Base-by-base conservation (phyloP, 2,888 invertebrate genomes). In the Drosophila emarginata region DNA sequence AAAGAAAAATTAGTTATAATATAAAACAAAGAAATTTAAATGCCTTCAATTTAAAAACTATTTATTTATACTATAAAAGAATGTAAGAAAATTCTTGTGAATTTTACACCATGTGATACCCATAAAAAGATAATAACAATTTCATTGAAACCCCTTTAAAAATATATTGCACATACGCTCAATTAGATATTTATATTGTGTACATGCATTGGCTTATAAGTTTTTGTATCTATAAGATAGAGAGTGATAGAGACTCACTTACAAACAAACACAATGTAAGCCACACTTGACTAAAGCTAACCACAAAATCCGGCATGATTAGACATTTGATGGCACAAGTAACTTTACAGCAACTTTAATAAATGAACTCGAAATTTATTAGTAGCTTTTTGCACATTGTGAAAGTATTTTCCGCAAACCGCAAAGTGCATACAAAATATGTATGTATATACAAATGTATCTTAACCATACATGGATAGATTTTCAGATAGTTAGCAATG, bases 231-330 rank as follows among this genome's bases (percentile, higher is more conserved):
- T 69, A 63, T 59, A 73, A 67, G 61, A 73, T 64, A 73, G 67
- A 73, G 53, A 68, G 51, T 14, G 61, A 73, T 64, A 69, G 67
- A 73, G 53, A 68, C 32, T 39, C 12, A 64, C 18, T 65, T 39
- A 59, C 23, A 52, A 51, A 77, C 72, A 78, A 74, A 66, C 74
- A 52, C 52, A 52, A 45, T 45, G 45, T 45, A 45, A 45, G 52
- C 52, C 52, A 52, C 52, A 52, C 69, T 32, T 36, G 57, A 64
- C 67, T 56, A 68, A 74, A 72, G 78, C 70, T 80, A 80, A 69
- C 81, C 79, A 80, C 79, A 80, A 80, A 80, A 80, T 80, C 79
- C 79, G 77, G 79, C 71, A 73, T 78, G 81, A 80, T 80, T 80
- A 80, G 74, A 80, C 81, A 78, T 80, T 77, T 80, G 81, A 79